Conservation (phyloP, 2,113 vertebrate genomes). For the Elanoides forficatus region DNA sequence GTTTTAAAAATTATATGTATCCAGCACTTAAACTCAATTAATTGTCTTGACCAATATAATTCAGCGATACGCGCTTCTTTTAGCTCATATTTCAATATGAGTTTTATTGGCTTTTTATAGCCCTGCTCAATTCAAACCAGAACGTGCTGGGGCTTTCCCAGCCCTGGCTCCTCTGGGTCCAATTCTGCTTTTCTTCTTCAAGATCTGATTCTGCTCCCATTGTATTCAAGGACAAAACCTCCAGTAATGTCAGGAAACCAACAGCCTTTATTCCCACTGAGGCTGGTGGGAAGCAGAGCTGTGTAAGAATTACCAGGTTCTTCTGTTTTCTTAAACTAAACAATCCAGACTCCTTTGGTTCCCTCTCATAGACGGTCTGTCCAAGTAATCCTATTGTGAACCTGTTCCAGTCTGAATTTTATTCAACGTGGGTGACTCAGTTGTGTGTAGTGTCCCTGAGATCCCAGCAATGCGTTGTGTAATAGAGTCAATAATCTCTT, state of each 20-base stretch:
- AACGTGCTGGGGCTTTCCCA: constrained; percentile 43
- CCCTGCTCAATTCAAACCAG: constrained; percentile 45
- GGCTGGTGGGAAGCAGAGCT: constrained; percentile 43
- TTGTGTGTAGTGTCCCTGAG: not conserved
- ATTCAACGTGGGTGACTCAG: not conserved
- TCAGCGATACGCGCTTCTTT: not conserved
- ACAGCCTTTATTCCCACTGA: constrained; percentile 46
- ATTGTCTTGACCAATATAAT: constrained; percentile 6
- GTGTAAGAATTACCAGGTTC: constrained; percentile 48
- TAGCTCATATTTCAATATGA: constrained; percentile 45
- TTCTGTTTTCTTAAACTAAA: constrained; percentile 58
- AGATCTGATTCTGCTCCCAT: constrained; percentile 48
- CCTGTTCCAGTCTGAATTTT: not conserved
- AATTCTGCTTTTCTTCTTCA: constrained; percentile 45
- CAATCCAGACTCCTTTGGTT: constrained; percentile 27
- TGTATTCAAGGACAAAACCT: constrained; percentile 52
- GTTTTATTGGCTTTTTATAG: constrained; percentile 52
- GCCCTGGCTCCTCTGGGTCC: constrained; percentile 35
- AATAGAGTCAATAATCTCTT: not conserved
- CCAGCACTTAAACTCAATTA: not conserved
- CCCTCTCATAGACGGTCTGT: not conserved
- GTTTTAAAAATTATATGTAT: not conserved
- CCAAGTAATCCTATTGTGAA: constrained; percentile 1
- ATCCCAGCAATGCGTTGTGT: not conserved
- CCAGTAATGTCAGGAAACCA: constrained; percentile 46